Conservation (phyloP, 2,113 vertebrate species). For the Electrona antarctica region DNA sequence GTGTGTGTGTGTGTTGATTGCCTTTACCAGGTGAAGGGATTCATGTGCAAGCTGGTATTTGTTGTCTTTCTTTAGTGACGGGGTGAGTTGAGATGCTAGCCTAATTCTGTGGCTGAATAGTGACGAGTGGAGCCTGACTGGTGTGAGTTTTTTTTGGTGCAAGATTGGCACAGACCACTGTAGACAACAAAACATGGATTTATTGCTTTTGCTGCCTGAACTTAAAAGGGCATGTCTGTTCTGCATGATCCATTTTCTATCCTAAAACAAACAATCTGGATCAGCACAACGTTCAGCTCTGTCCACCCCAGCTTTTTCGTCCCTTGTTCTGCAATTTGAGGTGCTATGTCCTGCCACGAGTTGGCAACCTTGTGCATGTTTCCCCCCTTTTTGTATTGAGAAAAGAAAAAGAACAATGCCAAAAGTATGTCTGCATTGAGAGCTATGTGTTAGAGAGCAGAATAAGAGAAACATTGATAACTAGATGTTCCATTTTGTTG, state of each 20-base stretch:
- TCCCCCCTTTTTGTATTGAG: conserved; percentile 39
- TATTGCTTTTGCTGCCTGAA: conserved; percentile 28
- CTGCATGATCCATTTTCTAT: conserved; percentile 16
- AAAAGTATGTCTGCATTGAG: conserved; percentile 58
- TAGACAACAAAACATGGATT: conserved; percentile 23
- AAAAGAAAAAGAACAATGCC: conserved; percentile 54
- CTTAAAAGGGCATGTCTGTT: background rate
- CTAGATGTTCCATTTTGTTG: conserved; percentile 69
- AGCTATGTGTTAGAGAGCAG: conserved; percentile 30
- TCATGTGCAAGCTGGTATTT: conserved; percentile 32
- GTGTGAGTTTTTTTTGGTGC: background rate
- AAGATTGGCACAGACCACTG: background rate
- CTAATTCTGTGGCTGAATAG: conserved; percentile 36
- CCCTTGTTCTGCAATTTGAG: conserved; percentile 48
- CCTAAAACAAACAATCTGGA: conserved; percentile 9
- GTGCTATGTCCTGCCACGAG: conserved; percentile 62
- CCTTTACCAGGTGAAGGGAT: conserved; percentile 55
- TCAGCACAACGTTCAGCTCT: conserved; percentile 13
- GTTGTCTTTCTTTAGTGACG: conserved; percentile 17
- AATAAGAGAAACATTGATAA: conserved; percentile 40
- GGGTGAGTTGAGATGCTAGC: conserved; percentile 19
- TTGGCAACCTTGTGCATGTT: conserved; percentile 64
- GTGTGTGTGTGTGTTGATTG: conserved; percentile 44
- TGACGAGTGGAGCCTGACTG: conserved; percentile 20
- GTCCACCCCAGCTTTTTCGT: conserved; percentile 8